Conservation (phyloP, 2,888 invertebrate species). For the Tipula vernalis region DNA sequence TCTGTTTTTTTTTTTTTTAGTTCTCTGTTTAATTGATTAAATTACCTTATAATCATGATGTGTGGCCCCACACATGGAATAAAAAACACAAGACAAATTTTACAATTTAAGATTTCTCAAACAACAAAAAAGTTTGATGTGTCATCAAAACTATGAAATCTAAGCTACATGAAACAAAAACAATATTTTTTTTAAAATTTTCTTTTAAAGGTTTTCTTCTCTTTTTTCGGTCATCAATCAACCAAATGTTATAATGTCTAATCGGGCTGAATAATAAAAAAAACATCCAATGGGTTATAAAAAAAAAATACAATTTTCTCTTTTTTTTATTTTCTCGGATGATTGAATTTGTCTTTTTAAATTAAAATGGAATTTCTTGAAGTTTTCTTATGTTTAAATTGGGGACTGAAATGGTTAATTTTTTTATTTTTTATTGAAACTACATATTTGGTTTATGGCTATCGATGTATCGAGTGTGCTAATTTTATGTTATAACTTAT, state of each 20-base stretch:
- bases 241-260: constrained; percentile 11
- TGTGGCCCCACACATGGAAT: neutral
- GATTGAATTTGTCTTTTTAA: neutral
- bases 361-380: constrained; percentile 4
- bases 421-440: neutral
- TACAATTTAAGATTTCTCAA: neutral
- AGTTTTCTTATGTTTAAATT: neutral
- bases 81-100: neutral
- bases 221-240: constrained; percentile 8
- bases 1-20: neutral
- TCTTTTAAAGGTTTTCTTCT: neutral
- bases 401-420: neutral
- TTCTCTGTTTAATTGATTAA: neutral
- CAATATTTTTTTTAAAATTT: neutral
- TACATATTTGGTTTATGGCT: neutral
- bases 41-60: neutral
- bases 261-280: neutral
- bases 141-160: neutral
- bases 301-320: neutral
- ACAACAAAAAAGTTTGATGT: neutral
- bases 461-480: neutral
- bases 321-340: neutral
- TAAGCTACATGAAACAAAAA: neutral
- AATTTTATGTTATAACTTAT: too few relatives aligned
- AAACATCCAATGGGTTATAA: neutral